These are phyloP conservation scores for Drosophila kepulauana DNA, from an alignment of 1,140 invertebrate species.

Conservation along the genomic window DNA sequence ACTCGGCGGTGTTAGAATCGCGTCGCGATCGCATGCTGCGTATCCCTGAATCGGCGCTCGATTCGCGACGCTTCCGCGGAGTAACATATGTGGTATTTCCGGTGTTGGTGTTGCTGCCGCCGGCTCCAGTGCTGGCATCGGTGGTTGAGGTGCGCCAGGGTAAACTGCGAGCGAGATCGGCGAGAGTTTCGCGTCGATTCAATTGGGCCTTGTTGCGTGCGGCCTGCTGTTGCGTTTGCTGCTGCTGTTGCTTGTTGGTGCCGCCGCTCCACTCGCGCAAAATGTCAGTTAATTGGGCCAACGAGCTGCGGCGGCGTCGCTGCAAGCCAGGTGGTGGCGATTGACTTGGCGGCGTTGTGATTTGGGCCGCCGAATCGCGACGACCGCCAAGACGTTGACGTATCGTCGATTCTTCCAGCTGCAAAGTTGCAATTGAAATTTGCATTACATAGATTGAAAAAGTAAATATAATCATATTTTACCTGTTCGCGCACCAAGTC, in stretches of 20 bases:
- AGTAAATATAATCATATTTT: neutral
- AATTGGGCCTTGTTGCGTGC: slow-evolving; percentile 88
- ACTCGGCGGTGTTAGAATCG: slow-evolving; percentile 91
- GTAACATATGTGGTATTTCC: slow-evolving; percentile 85
- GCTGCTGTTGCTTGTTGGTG: slow-evolving; percentile 85
- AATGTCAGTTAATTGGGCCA: slow-evolving; percentile 95
- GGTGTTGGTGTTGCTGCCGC: slow-evolving; percentile 75
- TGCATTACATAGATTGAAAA: too few species aligned
- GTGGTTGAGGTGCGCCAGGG: slow-evolving; percentile 89
- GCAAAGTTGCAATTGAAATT: too few species aligned
- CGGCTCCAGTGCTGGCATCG: slow-evolving; percentile 85
- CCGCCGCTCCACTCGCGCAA: slow-evolving; percentile 93
- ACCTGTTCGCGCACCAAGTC: slow-evolving; percentile 92
- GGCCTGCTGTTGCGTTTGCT: slow-evolving; percentile 58
- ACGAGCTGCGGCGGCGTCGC: slow-evolving; percentile 91
- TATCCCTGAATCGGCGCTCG: slow-evolving; percentile 93
- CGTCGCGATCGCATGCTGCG: slow-evolving; percentile 90
- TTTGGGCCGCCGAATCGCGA: slow-evolving; percentile 94
- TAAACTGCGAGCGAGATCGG: slow-evolving; percentile 91
- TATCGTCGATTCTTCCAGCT: slow-evolving; percentile 92
- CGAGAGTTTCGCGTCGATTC: slow-evolving; percentile 92
- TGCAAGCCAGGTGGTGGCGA: slow-evolving; percentile 86
- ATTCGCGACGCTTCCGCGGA: slow-evolving; percentile 90
- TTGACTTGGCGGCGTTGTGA: slow-evolving; percentile 91
- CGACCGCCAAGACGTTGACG: slow-evolving; percentile 92